Evolutionary conservation across 2,888 invertebrate species (phyloP).

Genomic region (Polyommatus iphigenia): DNA sequence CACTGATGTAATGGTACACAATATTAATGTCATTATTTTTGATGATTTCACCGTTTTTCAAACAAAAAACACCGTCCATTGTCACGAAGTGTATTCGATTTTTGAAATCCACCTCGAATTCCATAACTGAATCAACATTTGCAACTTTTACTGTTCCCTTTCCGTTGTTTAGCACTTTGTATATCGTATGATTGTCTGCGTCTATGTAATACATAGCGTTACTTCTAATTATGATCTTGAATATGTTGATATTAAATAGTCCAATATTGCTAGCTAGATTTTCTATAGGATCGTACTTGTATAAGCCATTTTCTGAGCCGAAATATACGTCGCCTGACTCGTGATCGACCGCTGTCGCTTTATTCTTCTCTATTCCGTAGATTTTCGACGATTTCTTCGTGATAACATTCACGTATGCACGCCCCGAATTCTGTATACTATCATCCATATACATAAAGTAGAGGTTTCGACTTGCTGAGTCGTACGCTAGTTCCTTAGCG

Average conservation of each 20-base stretch:
- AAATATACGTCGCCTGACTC: slow-evolving; percentile 68
- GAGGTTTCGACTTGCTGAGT: slow-evolving; percentile 64
- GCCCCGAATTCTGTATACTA: slow-evolving; percentile 60
- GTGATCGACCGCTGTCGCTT: slow-evolving; percentile 63
- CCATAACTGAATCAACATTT: slow-evolving; percentile 59
- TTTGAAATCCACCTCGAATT: slow-evolving; percentile 63
- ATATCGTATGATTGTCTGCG: slow-evolving; percentile 67
- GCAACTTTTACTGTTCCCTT: slow-evolving; percentile 52
- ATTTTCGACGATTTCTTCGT: slow-evolving; percentile 61
- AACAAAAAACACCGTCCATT: slow-evolving; percentile 68
- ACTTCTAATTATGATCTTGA: slow-evolving; percentile 64
- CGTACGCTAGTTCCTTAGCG: slow-evolving; percentile 66
- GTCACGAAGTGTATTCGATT: slow-evolving; percentile 64
- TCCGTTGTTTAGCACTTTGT: slow-evolving; percentile 59
- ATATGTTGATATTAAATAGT: slow-evolving; percentile 65
- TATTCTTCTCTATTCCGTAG: slow-evolving; percentile 61
- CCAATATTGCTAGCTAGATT: slow-evolving; percentile 60
- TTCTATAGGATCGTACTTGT: slow-evolving; percentile 60
- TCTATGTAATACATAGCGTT: slow-evolving; percentile 67
- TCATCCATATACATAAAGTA: slow-evolving; percentile 75
- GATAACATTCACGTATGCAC: slow-evolving; percentile 61
- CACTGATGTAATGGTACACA: slow-evolving; percentile 60
- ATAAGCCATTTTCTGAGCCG: slow-evolving; percentile 67
- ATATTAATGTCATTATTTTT: slow-evolving; percentile 59
- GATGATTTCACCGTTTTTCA: slow-evolving; percentile 52